A percentile compares a stretch with the other conserved stretches of the same genome.
Evolutionary conservation across 2,113 vertebrate genomes (phyloP).

Genomic region (Sigmodon hispidus): DNA sequence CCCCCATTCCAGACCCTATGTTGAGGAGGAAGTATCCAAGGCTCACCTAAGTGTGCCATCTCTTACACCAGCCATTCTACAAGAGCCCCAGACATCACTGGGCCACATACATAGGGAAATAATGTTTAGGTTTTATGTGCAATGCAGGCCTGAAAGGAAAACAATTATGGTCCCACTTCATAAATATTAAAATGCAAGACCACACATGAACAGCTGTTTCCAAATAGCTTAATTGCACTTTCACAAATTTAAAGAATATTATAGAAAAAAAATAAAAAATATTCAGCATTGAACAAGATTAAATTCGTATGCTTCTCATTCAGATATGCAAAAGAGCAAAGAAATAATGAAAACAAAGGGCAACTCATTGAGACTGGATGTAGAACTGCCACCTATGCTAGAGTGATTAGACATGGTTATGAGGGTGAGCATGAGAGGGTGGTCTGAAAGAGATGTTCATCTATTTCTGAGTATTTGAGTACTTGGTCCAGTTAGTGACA

Average conservation of each 20-base stretch:
- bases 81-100: background rate
- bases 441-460: background rate
- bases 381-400: background rate
- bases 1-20: background rate
- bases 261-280: background rate
- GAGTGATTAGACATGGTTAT: background rate
- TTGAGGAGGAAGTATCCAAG: background rate
- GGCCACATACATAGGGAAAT: background rate
- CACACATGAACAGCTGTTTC: background rate
- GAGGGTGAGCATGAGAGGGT: background rate
- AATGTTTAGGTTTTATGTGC: background rate
- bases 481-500: background rate
- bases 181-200: constrained; percentile 6
- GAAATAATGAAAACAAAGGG: background rate
- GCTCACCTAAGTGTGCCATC: background rate
- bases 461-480: background rate
- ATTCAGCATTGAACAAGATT: background rate
- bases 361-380: background rate
- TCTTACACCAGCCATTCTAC: background rate
- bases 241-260: background rate
- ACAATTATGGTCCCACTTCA: background rate
- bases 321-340: background rate
- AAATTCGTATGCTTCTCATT: background rate
- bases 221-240: background rate
- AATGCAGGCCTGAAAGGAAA: constrained; percentile 26